These are phyloP conservation scores for Yasuhikotakia modesta DNA, from an alignment of 2,797 vertebrate genomes.

Conservation along the genomic window DNA sequence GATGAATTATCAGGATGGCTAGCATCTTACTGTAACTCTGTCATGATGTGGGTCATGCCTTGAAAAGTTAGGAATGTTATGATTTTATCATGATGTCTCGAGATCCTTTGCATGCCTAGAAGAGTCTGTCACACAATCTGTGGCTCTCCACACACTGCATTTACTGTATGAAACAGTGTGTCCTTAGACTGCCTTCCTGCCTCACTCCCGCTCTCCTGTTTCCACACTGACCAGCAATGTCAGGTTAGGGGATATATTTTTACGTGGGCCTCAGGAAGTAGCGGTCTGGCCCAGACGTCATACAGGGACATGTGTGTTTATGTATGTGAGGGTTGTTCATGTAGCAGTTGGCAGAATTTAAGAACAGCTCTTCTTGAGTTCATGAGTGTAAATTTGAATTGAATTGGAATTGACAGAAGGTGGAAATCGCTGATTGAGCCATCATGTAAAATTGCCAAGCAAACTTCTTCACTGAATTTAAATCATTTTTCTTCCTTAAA, in stretches of 20 bases:
- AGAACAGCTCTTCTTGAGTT: not conserved
- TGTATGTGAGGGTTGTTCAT: slow-evolving; percentile 35
- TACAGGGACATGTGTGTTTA: slow-evolving; percentile 34
- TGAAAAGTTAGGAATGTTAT: slow-evolving; percentile 2
- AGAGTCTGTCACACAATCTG: slow-evolving; percentile 61
- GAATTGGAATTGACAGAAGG: not conserved
- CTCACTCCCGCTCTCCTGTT: slow-evolving; percentile 62
- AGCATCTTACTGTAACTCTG: not conserved
- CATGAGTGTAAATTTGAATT: not conserved
- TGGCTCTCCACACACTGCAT: slow-evolving; percentile 62
- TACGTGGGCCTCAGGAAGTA: slow-evolving; percentile 77
- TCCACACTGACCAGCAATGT: slow-evolving; percentile 64
- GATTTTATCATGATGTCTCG: not conserved
- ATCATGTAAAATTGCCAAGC: no score
- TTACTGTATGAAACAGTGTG: slow-evolving; percentile 74
- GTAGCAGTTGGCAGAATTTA: not conserved
- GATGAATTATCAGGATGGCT: not conserved
- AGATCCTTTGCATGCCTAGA: slow-evolving; percentile 14
- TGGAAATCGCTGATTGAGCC: no score
- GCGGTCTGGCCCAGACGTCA: slow-evolving; percentile 72
- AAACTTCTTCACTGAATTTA: no score
- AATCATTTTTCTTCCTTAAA: no score
- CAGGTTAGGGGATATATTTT: slow-evolving; percentile 69
- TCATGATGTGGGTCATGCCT: not conserved
- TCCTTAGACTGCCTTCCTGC: slow-evolving; percentile 72